Evolutionary conservation across 1,140 invertebrate genomes (phyloP).

Genomic region (Venustaconcha ellipsiformis): DNA sequence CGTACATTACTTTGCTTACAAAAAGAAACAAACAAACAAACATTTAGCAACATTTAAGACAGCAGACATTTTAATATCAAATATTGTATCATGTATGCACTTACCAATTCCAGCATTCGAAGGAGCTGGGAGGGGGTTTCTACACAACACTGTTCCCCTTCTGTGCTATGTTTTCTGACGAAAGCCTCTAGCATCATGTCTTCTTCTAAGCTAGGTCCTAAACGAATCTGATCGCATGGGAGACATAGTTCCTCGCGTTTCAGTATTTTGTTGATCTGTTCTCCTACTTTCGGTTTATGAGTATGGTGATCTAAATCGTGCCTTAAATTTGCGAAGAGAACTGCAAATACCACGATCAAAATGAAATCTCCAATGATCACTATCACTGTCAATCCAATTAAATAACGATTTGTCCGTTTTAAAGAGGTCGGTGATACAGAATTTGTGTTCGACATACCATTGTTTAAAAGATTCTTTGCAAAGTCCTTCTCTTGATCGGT

Average conservation of each 20-base stretch:
- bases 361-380: slow-evolving; percentile 19
- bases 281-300: slow-evolving; percentile 35
- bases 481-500: too few species aligned
- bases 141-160: slow-evolving; percentile 35
- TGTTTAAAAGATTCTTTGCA: too few species aligned
- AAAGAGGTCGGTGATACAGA: too few species aligned
- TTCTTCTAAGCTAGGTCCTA: slow-evolving; percentile 36
- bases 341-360: slow-evolving; percentile 26
- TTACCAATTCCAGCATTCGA: slow-evolving; percentile 30
- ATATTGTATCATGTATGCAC: neutral
- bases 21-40: too few species aligned
- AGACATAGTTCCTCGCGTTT: slow-evolving; percentile 38
- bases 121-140: slow-evolving; percentile 35
- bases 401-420: slow-evolving; percentile 4
- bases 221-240: slow-evolving; percentile 25
- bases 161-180: slow-evolving; percentile 17
- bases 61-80: neutral
- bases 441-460: too few species aligned
- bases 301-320: slow-evolving; percentile 28
- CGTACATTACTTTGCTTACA: too few species aligned
- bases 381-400: slow-evolving; percentile 13
- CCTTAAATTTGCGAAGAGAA: slow-evolving; percentile 32
- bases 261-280: slow-evolving; percentile 32
- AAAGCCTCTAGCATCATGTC: slow-evolving; percentile 34
- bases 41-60: too few species aligned